Evolutionary conservation across 1,140 invertebrate species (phyloP), one percentile per base, ranked within the genome.

Genomic region (Aphidius ervi): DNA sequence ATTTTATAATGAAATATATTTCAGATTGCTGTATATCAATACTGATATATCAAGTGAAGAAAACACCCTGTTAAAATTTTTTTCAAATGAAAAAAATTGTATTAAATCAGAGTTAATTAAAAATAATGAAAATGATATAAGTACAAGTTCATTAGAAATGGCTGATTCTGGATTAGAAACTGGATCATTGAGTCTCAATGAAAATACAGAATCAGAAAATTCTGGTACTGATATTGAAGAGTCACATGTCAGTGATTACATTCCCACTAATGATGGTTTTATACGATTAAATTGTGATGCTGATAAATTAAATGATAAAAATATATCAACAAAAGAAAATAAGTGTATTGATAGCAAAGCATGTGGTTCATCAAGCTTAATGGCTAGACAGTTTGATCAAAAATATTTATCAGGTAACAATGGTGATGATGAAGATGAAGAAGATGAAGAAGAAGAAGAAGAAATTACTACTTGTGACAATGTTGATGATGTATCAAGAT

Each of bases 201-300:
- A 81, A 53, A 71, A 76, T 56, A 81, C 74, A 5, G 71, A 75
- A 5, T 82, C 80, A 7, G 79, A 81, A 46, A 78, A 74, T 46
- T 80, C 74, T 0, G 74, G 70, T 6, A 72, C 74, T 5, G 78
- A 82, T 45, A 70, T 72, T 39, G 82, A 76, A 47, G 81, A 75
- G 65, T 73, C 71, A 46, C 82, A 71, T 31, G 84, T 85, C 6
- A 86, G 86, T 68, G 87, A 87, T 71, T 87, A 88, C 63, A 86
- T 87, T 65, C 87, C 87, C 61, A 79, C 87, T 68, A 86, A 88
- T 70, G 86, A 89, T 69, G 85, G 86, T 65, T 68, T 70, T 7
- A 71, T 74, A 47, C 70, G 72, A 4, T 58, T 65, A 53, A 68
- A 57, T 40, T 58, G 56, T 7, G 41, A 42, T 9, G 55, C 54